Conservation (phyloP, 2,113 vertebrate species). For the Mustelus asterias region DNA sequence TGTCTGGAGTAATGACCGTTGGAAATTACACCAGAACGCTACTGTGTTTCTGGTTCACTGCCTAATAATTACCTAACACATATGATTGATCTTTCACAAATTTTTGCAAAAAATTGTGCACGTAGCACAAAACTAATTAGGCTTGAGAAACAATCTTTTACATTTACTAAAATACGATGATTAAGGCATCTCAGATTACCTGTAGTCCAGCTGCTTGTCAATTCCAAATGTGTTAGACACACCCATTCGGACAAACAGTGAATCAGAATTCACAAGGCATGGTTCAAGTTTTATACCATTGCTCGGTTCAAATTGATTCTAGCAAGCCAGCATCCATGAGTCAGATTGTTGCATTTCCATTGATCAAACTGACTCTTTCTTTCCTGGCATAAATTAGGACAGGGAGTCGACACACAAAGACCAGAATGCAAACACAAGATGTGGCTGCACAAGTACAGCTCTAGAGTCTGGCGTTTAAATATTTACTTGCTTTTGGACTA, state of each 20-base stretch:
- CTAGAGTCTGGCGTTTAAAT: not conserved
- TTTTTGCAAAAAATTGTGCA: not conserved
- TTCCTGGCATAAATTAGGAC: not conserved
- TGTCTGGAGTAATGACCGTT: not conserved
- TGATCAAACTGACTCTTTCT: not conserved
- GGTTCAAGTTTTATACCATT: not conserved
- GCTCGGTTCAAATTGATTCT: not conserved
- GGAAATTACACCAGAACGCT: not conserved
- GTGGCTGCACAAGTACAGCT: not conserved
- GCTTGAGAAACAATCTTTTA: not conserved
- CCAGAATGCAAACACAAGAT: not conserved
- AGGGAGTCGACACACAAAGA: not conserved
- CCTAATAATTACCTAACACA: not conserved
- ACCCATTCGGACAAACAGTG: not conserved
- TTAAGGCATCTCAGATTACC: not conserved
- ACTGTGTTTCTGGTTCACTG: not conserved
- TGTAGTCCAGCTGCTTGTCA: not conserved
- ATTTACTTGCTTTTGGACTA: not conserved
- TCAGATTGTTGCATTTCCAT: not conserved
- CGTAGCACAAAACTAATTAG: not conserved
- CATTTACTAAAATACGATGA: not conserved
- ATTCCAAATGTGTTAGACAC: not conserved
- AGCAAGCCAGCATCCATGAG: not conserved
- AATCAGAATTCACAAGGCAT: slow-evolving; percentile 5
- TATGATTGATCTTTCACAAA: not conserved